Base-by-base conservation (phyloP, 2,797 vertebrate species). In the Pseudomugil tenellus region DNA sequence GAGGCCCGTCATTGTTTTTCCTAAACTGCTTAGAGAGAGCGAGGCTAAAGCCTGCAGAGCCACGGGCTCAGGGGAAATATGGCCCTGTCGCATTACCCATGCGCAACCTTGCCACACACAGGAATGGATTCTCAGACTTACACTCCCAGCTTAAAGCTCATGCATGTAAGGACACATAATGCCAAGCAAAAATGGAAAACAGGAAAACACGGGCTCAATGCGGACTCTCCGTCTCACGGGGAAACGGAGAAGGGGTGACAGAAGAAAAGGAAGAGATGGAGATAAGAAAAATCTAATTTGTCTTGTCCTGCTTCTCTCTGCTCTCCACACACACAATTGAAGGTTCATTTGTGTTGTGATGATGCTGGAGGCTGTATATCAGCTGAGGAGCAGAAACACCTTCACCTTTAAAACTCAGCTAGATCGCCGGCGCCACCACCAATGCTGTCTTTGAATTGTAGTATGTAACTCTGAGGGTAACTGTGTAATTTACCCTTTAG, bases 11-110 rank as follows among this genome's bases (percentile, higher is more conserved):
- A 93, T 93, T 94, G 92, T 87, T 94, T 92, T 91, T 92, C 92
- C 91, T 93, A 93, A 93, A 93, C 92, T 93, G 93, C 91, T 93
- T 91, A 92, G 85, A 87, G 84, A 75, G 89, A 92, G 91, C 86
- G 80, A 90, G 88, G 92, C 91, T 90, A 93, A 94, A 93, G 91
- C 93, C 92, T 92, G 93, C 91, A 85, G 92, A 94, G 92, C 92
- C 87, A 71, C 5, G 60, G 63, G 65, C 92, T 90, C 92, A 17
- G 80, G 94, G 94, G 94, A 95, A 94, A 95, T 95, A 95, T 94
- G 93, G 92, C 93, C 93, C 91, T 90, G 92, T 94, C 93, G 90
- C 91, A 93, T 93, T 91, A 89, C 91, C 80, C 88, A 81, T 77
- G 67, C 79, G 67, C 76, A 70, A 51, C 63, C 26, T 73, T 54